Percentiles rank a stretch among this genome's conserved stretches.
phyloP scores from a whole-genome alignment of 1,140 invertebrate genomes.

The Cyclargus thomasi region DNA sequence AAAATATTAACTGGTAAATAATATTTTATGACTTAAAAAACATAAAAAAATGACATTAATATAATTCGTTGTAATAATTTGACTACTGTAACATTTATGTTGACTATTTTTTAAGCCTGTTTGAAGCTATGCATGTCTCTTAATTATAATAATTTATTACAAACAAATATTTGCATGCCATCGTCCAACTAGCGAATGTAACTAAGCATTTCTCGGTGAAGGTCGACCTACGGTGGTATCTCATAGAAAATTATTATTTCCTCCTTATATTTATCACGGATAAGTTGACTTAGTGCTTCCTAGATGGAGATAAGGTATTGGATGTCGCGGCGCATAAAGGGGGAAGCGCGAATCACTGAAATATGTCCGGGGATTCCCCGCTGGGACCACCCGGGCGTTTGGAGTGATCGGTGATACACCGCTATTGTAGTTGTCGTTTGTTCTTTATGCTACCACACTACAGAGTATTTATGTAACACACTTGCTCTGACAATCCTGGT shows the following conservation, averaged over 20 bases:
- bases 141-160: too few relatives aligned
- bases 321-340: constrained; percentile 52
- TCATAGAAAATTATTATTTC: constrained; percentile 42
- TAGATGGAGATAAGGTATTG: constrained; percentile 48
- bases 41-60: too few relatives aligned
- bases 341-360: constrained; percentile 63
- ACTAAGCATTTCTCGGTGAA: too few relatives aligned
- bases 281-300: constrained; percentile 45
- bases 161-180: too few relatives aligned
- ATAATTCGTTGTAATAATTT: too few relatives aligned
- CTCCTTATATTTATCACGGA: constrained; percentile 35
- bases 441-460: constrained; percentile 29
- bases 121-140: too few relatives aligned
- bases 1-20: too few relatives aligned
- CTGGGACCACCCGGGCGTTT: constrained; percentile 60
- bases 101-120: too few relatives aligned
- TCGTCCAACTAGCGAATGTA: background rate
- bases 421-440: constrained; percentile 37
- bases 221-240: constrained; percentile 24
- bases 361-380: constrained; percentile 57
- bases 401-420: constrained; percentile 34
- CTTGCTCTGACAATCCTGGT: background rate
- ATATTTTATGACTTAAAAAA: too few relatives aligned
- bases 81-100: too few relatives aligned
- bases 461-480: constrained; percentile 29